Evolutionary conservation across 2,797 vertebrate species (phyloP), one percentile per base, ranked within the genome.

Genomic region (Malurus leucopterus): DNA sequence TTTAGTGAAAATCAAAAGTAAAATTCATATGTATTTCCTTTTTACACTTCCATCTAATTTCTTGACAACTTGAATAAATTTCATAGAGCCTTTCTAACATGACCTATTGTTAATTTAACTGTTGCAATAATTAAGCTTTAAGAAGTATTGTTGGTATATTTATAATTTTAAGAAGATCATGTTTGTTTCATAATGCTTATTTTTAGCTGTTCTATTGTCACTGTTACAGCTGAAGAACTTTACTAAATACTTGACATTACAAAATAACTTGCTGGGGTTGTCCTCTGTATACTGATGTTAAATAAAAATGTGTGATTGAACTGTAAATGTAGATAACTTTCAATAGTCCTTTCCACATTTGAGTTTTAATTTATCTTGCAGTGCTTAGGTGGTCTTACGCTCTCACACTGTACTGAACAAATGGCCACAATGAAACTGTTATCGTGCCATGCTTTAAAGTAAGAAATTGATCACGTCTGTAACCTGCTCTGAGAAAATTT

Each of bases 41-140:
- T 96, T 93, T 95, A 96, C 83, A 86, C 93, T 94, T 96, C 93
- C 95, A 95, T 95, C 96, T 94, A 92, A 94, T 94, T 96, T 96
- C 96, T 96, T 95, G 94, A 96, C 90, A 93, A 94, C 95, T 96
- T 96, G 95, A 97, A 96, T 96, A 96, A 94, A 96, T 96, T 96
- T 96, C 94, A 93, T 95, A 94, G 94, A 96, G 94, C 93, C 94
- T 96, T 96, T 96, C 96, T 97, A 95, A 96, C 88, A 90, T 94
- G 93, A 96, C 89, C 88, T 94, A 92, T 90, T 94, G 96, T 95
- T 95, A 94, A 96, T 92, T 92, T 90, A 95, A 96, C 92, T 92
- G 96, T 95, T 94, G 93, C 94, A 95, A 91, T 96, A 96, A 92
- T 78, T 95, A 93, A 94, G 95, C 96, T 96, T 96, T 96, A 95